A percentile compares a stretch with the other conserved stretches of the same genome.
Evolutionary conservation across 1,140 invertebrate genomes (phyloP).

Genomic region (Psilanteris sp.): DNA sequence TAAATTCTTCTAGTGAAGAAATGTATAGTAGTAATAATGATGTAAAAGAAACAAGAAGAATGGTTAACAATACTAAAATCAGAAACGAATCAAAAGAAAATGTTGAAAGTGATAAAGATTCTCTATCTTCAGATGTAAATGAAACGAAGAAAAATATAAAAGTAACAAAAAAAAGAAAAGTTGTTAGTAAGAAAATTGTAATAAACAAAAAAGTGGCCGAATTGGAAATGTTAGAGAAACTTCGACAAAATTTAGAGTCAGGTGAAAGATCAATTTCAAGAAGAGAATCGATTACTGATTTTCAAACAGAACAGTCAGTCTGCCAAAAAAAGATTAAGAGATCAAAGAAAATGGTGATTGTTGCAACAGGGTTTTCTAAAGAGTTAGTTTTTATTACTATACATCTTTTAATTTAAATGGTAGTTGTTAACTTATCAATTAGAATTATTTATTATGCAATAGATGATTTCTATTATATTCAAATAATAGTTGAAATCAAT

Average conservation of each 20-base stretch:
- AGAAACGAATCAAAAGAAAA: constrained; percentile 1
- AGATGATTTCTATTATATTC: too few relatives aligned
- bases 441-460: too few relatives aligned
- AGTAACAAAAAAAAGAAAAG: constrained; percentile 49
- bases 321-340: not conserved
- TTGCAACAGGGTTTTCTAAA: constrained; percentile 8
- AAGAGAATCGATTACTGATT: not conserved
- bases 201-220: constrained; percentile 65
- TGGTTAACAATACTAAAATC: not conserved
- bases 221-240: constrained; percentile 49
- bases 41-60: not conserved
- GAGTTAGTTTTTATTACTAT: not conserved
- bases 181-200: constrained; percentile 73
- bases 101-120: not conserved
- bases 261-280: not conserved
- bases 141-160: not conserved
- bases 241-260: constrained; percentile 33
- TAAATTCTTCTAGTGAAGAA: not conserved
- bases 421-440: too few relatives aligned
- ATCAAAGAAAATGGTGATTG: constrained; percentile 5
- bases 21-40: not conserved
- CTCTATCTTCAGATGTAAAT: constrained; percentile 4
- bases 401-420: not conserved
- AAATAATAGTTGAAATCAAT: too few relatives aligned
- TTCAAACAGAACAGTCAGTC: not conserved